Base-by-base conservation (phyloP, 2,888 invertebrate species). In the Noctuana brunneofusca region DNA sequence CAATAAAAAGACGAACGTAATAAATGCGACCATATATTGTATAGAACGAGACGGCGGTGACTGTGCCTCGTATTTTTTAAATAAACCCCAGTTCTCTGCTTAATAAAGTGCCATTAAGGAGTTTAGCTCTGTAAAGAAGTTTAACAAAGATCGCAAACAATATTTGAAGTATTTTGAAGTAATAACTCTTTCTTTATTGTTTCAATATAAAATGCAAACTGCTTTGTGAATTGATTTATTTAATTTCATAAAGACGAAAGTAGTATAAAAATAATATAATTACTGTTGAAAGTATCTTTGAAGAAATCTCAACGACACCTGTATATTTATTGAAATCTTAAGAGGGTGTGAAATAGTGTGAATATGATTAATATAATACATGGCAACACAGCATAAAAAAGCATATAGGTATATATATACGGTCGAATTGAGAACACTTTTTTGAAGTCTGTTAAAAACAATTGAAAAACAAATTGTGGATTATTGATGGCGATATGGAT, bases 1-100 rank as follows among this genome's bases (percentile, higher is more conserved):
- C 72, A 75, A 72, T 74, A 76, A 77, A 74, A 79, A 79, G 75
- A 73, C 69, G 71, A 71, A 74, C 72, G 73, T 73, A 78, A 77
- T 69, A 68, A 65, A 74, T 72, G 70, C 66, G 70, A 68, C 71
- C 70, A 72, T 75, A 72, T 75, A 75, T 75, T 73, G 64, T 66
- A 55, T 50, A 64, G 54, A 57, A 63, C 63, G 64, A 65, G 38
- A 63, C 53, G 53, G 58, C 46, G 63, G 54, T 32, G 65, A 63
- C 64, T 48, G 18, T 41, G 58, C 56, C 63, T 50, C 76, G 70
- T 75, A 78, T 76, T 78, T 76, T 76, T 71, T 71, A 76, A 79
- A 75, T 69, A 74, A 70, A 74, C 64, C 63, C 49, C 55, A 49
- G 62, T 49, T 38, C 59, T 55, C 54, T 16, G 62, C 63, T 54